Conservation (phyloP, 2,113 vertebrate species). For the Phycodurus eques region DNA sequence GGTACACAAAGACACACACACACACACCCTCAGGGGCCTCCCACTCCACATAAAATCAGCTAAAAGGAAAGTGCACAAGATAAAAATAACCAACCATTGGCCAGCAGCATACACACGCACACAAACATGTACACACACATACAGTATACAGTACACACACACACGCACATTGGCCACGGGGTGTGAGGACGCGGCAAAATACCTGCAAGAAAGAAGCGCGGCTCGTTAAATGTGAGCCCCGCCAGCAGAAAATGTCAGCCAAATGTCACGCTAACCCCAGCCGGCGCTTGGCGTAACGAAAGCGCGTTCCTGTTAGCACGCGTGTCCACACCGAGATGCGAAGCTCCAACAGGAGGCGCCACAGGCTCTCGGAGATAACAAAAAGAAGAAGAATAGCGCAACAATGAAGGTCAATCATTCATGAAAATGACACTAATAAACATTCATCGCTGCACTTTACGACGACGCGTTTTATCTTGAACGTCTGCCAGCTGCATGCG, state of each 20-base stretch:
- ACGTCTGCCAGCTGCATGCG: not conserved
- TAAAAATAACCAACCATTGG: conserved; percentile 56
- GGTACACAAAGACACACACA: conserved; percentile 16
- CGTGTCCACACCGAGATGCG: not conserved
- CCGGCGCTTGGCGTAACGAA: not conserved
- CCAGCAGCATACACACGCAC: conserved; percentile 2
- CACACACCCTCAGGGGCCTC: conserved; percentile 9
- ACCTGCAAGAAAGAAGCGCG: conserved; percentile 25
- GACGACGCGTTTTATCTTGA: not conserved
- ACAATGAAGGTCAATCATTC: conserved; percentile 2
- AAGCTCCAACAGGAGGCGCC: not conserved
- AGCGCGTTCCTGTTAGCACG: not conserved
- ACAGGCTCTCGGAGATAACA: not conserved
- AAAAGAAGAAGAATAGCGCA: conserved; percentile 1
- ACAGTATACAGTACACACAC: not conserved
- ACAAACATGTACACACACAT: conserved; percentile 9
- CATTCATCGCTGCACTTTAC: conserved; percentile 4
- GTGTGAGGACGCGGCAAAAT: conserved; percentile 22
- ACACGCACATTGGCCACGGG: not conserved
- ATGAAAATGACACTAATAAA: conserved; percentile 4
- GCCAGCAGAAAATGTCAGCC: not conserved
- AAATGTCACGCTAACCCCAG: conserved; percentile 22
- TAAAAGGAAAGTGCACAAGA: conserved; percentile 37
- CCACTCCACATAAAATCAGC: conserved; percentile 27
- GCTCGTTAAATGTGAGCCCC: conserved; percentile 16